Evolutionary conservation across 2,113 vertebrate genomes (phyloP).

Genomic region (Panthera tigris): DNA sequence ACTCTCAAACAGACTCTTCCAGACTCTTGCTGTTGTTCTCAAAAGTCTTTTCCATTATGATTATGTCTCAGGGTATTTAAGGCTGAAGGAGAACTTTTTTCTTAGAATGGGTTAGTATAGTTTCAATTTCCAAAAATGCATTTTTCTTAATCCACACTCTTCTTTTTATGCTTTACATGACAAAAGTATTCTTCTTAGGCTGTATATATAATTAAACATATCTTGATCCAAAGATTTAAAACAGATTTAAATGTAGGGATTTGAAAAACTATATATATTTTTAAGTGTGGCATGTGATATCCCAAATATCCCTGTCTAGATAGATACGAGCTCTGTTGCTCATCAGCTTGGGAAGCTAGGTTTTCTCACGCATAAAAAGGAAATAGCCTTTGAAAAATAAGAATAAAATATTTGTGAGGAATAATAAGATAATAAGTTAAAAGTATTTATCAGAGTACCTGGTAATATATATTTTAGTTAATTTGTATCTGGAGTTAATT

Average conservation of each 20-base stretch:
- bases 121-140: neutral
- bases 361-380: neutral
- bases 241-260: neutral
- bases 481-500: neutral
- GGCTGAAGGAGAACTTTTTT: neutral
- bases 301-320: neutral
- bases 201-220: neutral
- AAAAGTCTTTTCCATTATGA: neutral
- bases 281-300: neutral
- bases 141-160: neutral
- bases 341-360: neutral
- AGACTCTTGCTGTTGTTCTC: neutral
- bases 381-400: constrained; percentile 20
- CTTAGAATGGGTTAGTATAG: neutral
- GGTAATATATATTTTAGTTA: neutral
- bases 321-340: neutral
- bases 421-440: neutral
- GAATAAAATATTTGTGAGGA: neutral
- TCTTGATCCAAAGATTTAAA: constrained; percentile 5
- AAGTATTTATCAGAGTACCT: neutral
- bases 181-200: neutral
- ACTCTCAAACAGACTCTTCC: neutral
- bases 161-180: neutral
- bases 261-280: neutral
- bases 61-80: neutral